Conservation (phyloP, 35 echinoderm and acorn worm genomes). For the Lytechinus variegatus region DNA sequence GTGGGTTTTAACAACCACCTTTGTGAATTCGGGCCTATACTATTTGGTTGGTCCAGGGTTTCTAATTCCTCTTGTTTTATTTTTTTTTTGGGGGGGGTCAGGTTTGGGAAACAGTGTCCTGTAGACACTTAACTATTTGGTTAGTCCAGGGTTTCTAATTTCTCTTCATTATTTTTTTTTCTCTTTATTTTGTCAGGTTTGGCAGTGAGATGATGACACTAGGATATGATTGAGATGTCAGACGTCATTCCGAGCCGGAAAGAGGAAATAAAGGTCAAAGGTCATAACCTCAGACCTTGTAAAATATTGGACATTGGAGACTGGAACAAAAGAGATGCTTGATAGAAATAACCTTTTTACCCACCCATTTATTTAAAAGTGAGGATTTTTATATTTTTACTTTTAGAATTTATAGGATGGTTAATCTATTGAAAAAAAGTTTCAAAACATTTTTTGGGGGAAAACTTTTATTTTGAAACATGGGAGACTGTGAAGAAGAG, state of each 20-base stretch:
- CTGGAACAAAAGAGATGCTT: background rate
- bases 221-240: conserved; percentile 6
- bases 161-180: background rate
- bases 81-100: background rate
- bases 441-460: too few relatives aligned
- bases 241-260: background rate
- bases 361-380: background rate
- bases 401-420: background rate
- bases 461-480: too few relatives aligned
- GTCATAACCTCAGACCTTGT: background rate
- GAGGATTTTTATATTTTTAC: background rate
- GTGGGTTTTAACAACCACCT: too few relatives aligned
- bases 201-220: conserved; percentile 48
- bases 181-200: background rate
- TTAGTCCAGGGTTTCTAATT: too few relatives aligned
- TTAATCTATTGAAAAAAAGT: background rate
- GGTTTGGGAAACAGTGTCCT: conserved; percentile 52
- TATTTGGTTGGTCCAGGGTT: too few relatives aligned
- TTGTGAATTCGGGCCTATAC: too few relatives aligned
- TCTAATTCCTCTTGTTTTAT: background rate
- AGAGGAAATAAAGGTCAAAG: background rate
- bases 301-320: background rate
- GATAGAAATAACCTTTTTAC: background rate
- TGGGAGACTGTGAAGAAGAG: background rate
- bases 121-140: too few relatives aligned